Percentiles rank a stretch among this genome's conserved stretches.
Evolutionary conservation across 2,797 vertebrate genomes (phyloP).

Genomic region (Aphelocoma californica): DNA sequence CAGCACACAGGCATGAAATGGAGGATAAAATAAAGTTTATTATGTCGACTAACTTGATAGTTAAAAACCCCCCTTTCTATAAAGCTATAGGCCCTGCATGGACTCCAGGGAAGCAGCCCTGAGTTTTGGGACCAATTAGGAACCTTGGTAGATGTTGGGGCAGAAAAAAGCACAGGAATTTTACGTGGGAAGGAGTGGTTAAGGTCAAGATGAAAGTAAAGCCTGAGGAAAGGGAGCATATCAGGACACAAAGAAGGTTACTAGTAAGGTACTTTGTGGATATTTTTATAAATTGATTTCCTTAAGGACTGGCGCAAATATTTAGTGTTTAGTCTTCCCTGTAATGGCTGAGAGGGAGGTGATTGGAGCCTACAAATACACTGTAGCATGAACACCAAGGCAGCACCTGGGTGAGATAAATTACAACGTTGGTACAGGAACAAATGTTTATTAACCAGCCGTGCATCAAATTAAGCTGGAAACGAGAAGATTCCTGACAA

Average conservation of each 20-base stretch:
- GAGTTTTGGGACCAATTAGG: background rate
- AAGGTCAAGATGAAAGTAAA: constrained; percentile 4
- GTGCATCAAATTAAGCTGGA: background rate
- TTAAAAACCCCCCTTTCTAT: background rate
- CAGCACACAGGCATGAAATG: background rate
- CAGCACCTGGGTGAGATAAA: background rate
- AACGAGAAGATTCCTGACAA: background rate
- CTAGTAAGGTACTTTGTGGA: background rate
- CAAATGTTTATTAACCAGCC: background rate
- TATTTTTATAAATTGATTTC: background rate
- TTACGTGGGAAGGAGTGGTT: background rate
- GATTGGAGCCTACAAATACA: background rate
- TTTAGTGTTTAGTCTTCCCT: background rate
- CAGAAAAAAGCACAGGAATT: background rate
- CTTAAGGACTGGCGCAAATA: background rate
- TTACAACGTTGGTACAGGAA: background rate
- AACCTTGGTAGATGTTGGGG: background rate
- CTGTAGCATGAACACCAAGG: background rate
- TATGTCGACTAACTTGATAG: background rate
- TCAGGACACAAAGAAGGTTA: background rate
- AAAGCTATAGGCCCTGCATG: background rate
- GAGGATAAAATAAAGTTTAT: background rate
- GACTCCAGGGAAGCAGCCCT: background rate
- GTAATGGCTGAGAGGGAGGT: background rate
- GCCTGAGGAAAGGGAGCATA: background rate